Evolutionary conservation across 2,888 invertebrate genomes (phyloP).

Genomic region (Orthosia cruda): DNA sequence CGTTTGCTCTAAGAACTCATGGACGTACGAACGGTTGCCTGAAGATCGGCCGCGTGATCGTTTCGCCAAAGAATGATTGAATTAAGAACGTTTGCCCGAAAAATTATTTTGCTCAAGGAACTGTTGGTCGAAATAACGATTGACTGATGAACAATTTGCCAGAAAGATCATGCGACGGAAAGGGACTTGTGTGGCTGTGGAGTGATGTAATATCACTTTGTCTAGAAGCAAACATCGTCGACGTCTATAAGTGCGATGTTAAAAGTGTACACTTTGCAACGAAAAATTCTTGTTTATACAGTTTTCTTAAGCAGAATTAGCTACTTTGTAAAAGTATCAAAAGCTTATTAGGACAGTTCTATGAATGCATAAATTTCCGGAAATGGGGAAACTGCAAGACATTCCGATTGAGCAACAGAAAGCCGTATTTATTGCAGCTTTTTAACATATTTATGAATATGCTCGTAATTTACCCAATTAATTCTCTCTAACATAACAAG

Average conservation of each 20-base stretch:
- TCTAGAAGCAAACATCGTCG: background rate
- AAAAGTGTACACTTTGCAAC: too few species aligned
- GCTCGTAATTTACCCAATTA: constrained; percentile 28
- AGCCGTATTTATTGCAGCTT: constrained; percentile 22
- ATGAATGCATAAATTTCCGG: constrained; percentile 22
- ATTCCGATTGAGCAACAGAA: constrained; percentile 11
- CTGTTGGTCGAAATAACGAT: background rate
- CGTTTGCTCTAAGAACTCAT: background rate
- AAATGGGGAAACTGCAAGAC: constrained; percentile 3
- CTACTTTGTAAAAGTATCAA: constrained; percentile 6
- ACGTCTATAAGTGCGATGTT: background rate
- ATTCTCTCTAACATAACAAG: constrained; percentile 24
- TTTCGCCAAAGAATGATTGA: background rate
- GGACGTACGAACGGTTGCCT: background rate
- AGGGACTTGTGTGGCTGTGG: too few species aligned
- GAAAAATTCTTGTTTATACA: background rate
- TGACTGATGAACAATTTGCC: too few species aligned
- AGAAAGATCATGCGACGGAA: too few species aligned
- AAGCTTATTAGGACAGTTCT: constrained; percentile 17
- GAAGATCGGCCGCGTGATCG: background rate
- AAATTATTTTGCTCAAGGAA: too few species aligned
- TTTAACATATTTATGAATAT: constrained; percentile 15
- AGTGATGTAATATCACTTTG: background rate
- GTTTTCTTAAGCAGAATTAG: background rate
- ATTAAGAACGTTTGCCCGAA: background rate